Percentiles rank a stretch among this genome's conserved stretches.
These are phyloP conservation scores for Luidia sarsii DNA, from an alignment of 53 echinoderm and acorn worm genomes.

Conservation along the genomic window DNA sequence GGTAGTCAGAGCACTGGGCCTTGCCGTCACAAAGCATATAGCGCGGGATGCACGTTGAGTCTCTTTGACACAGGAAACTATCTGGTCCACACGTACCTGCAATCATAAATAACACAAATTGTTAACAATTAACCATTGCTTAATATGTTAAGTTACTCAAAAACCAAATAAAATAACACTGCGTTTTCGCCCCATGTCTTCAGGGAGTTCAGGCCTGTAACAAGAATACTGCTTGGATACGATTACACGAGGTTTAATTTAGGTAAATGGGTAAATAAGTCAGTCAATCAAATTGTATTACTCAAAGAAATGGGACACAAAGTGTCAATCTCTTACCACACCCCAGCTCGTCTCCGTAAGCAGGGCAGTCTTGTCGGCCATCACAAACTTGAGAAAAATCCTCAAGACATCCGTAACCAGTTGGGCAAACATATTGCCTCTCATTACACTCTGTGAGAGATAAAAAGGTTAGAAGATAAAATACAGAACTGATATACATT, in stretches of 20 bases:
- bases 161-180: too few relatives aligned
- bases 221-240: too few relatives aligned
- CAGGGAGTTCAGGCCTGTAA: too few relatives aligned
- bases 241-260: too few relatives aligned
- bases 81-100: neutral
- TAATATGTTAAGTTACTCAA: too few relatives aligned
- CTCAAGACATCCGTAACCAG: neutral
- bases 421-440: neutral
- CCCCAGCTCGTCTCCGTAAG: neutral
- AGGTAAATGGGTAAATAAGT: too few relatives aligned
- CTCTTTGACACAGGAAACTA: neutral
- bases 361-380: neutral
- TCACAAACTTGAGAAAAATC: neutral
- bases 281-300: too few relatives aligned
- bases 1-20: constrained; percentile 17
- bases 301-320: too few relatives aligned
- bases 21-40: neutral
- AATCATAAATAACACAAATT: neutral
- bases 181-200: too few relatives aligned
- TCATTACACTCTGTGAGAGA: constrained; percentile 18
- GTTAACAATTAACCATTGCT: too few relatives aligned
- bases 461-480: too few relatives aligned
- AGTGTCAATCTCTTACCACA: constrained; percentile 27
- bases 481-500: too few relatives aligned
- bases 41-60: neutral